Evolutionary conservation across 2,113 vertebrate genomes (phyloP).

Genomic region (Neolamprologus sp.): DNA sequence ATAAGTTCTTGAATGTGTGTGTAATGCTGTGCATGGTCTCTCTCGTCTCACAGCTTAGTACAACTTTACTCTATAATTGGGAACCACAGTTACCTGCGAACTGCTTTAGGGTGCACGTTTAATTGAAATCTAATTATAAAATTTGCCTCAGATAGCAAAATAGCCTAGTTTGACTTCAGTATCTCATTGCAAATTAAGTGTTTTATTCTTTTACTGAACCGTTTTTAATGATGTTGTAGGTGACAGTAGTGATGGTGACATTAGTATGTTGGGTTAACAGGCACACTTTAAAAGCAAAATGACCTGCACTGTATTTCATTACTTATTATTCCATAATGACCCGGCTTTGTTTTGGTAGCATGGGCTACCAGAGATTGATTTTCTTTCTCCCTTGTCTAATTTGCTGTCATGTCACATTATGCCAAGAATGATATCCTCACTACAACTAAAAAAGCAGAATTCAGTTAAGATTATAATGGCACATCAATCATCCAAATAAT

Average conservation of each 20-base stretch:
- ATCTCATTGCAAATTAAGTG: not conserved
- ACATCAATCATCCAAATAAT: slow-evolving; percentile 44
- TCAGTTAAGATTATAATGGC: slow-evolving; percentile 33
- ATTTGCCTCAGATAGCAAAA: slow-evolving; percentile 28
- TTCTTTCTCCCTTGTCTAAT: slow-evolving; percentile 16
- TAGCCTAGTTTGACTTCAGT: slow-evolving; percentile 31
- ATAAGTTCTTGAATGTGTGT: not conserved
- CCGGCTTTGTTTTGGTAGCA: not conserved
- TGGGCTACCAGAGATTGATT: slow-evolving; percentile 9
- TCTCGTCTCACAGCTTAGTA: not conserved
- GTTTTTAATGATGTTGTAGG: not conserved
- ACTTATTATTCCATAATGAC: not conserved
- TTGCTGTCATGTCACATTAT: slow-evolving; percentile 42
- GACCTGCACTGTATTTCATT: not conserved
- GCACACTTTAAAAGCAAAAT: not conserved
- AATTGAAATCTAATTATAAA: slow-evolving; percentile 53
- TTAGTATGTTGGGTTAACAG: not conserved
- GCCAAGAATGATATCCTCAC: slow-evolving; percentile 10
- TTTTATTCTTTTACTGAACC: not conserved
- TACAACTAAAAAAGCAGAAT: slow-evolving; percentile 21
- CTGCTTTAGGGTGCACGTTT: slow-evolving; percentile 29
- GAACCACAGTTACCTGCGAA: slow-evolving; percentile 18
- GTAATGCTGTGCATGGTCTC: not conserved
- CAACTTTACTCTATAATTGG: slow-evolving; percentile 36
- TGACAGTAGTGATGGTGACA: not conserved